Conservation (phyloP, 1,140 invertebrate genomes). For the Stegodyphus dumicola region DNA sequence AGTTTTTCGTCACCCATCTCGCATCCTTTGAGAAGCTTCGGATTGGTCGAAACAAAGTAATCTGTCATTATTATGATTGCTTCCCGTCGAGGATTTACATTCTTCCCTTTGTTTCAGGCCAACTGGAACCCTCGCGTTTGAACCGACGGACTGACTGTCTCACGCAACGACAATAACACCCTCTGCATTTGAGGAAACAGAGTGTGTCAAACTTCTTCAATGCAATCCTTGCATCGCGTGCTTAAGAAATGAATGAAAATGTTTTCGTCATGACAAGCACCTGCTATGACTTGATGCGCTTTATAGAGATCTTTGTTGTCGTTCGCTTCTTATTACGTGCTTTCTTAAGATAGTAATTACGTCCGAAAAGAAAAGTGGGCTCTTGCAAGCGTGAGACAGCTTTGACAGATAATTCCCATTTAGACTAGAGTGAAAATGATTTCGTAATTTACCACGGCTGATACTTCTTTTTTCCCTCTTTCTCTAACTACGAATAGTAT, state of each 20-base stretch:
- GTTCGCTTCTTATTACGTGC: constrained; percentile 28
- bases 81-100: constrained; percentile 34
- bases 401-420: background rate
- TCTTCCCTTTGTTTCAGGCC: constrained; percentile 50
- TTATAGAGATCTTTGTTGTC: constrained; percentile 17
- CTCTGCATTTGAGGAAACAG: background rate
- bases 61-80: constrained; percentile 44
- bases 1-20: constrained; percentile 46
- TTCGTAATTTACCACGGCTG: background rate
- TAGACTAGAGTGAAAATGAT: background rate
- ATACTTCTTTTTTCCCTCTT: background rate
- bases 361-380: constrained; percentile 1
- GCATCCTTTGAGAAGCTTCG: constrained; percentile 3
- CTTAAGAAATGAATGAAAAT: constrained; percentile 31
- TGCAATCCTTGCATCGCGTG: constrained; percentile 38
- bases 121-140: constrained; percentile 37
- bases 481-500: background rate
- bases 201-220: constrained; percentile 18
- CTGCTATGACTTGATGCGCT: constrained; percentile 29
- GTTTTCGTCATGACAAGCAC: constrained; percentile 31
- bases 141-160: constrained; percentile 3
- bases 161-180: background rate
- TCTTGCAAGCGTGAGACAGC: background rate
- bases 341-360: constrained; percentile 34
- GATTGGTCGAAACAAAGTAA: constrained; percentile 34